phyloP scores from a whole-genome alignment of 2,888 invertebrate species.

The Drosophila dives region DNA sequence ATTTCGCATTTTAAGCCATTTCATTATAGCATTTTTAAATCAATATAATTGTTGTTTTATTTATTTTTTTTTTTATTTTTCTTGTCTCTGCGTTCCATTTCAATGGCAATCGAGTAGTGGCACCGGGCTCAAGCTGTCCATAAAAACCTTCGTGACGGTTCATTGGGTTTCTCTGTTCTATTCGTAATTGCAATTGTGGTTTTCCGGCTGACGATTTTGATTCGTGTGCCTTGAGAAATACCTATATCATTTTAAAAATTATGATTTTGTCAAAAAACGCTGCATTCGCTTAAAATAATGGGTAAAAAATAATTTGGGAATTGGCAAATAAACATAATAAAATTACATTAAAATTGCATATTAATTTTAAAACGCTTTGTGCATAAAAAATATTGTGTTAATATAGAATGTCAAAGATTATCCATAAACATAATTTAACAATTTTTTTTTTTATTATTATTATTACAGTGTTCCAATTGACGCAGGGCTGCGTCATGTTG shows the following conservation, averaged over 20 bases:
- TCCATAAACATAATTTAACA: background rate
- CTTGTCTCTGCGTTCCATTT: conserved; percentile 43
- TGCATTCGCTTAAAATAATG: background rate
- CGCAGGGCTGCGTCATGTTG: conserved; percentile 69
- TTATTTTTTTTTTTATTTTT: conserved; percentile 21
- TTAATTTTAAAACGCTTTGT: background rate
- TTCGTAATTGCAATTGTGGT: conserved; percentile 26
- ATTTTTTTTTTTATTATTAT: conserved; percentile 8
- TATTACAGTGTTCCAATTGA: conserved; percentile 37
- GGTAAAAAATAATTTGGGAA: background rate
- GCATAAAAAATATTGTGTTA: background rate
- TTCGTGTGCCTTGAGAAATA: conserved; percentile 18
- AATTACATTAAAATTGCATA: background rate
- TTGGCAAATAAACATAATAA: background rate
- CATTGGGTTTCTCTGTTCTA: conserved; percentile 45
- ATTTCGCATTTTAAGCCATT: conserved; percentile 60
- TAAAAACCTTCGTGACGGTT: conserved; percentile 35
- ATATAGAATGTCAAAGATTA: background rate
- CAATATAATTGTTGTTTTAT: conserved; percentile 17
- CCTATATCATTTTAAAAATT: background rate
- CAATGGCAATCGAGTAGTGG: conserved; percentile 32
- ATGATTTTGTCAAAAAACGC: background rate
- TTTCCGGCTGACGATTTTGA: conserved; percentile 41
- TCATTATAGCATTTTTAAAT: conserved; percentile 40
- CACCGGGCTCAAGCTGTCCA: conserved; percentile 34